phyloP scores from a whole-genome alignment of 2,888 invertebrate genomes.

The Neoascia interrupta region DNA sequence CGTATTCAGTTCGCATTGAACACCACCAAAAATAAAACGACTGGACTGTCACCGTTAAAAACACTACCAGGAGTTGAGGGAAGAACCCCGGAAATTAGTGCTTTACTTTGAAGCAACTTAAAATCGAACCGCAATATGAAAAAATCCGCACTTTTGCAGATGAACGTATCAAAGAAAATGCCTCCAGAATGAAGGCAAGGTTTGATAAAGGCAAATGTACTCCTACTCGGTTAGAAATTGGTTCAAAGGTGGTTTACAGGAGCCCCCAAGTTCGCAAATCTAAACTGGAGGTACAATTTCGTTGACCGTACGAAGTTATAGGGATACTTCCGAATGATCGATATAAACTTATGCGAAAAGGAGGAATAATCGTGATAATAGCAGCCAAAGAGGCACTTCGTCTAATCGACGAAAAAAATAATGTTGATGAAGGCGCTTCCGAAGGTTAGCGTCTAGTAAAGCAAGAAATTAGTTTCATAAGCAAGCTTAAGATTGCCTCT shows the following conservation, averaged over 20 bases:
- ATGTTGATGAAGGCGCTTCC: neutral
- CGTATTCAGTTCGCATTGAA: neutral
- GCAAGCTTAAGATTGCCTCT: no score
- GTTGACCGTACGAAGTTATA: constrained; percentile 6
- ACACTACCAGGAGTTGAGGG: neutral
- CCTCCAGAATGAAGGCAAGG: neutral
- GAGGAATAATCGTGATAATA: neutral
- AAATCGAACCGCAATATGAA: constrained; percentile 3
- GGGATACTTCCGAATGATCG: neutral
- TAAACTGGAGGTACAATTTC: constrained; percentile 1
- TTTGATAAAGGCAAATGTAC: constrained; percentile 3
- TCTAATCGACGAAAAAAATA: no score
- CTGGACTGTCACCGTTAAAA: neutral
- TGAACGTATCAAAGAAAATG: neutral
- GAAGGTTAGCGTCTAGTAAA: neutral
- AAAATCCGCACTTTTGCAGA: neutral
- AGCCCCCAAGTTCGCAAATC: constrained; percentile 1
- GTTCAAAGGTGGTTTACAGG: neutral
- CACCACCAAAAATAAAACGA: constrained; percentile 5
- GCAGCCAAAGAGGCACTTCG: neutral
- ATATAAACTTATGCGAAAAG: neutral
- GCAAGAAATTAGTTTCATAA: no score
- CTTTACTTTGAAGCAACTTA: neutral
- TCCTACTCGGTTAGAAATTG: neutral
- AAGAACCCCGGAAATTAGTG: constrained; percentile 12